Conservation (phyloP, 1,140 invertebrate species). For the Microplitis mediator region DNA sequence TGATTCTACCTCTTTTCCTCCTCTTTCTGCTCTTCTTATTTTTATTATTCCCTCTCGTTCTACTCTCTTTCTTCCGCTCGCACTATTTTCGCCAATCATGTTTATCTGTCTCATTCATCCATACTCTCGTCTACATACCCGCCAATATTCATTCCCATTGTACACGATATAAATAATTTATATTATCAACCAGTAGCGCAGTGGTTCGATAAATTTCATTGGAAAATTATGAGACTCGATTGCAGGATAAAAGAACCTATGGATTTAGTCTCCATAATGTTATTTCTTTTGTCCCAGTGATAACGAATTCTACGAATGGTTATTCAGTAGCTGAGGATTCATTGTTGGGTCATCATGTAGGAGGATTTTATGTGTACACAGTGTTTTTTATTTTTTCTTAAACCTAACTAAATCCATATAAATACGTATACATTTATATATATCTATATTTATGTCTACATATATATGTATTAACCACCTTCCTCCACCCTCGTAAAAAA, state of each 20-base stretch:
- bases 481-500: constrained; percentile 2
- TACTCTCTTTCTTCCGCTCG: neutral
- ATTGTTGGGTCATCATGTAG: too few species aligned
- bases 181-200: neutral
- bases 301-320: constrained; percentile 23
- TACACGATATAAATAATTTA: constrained; percentile 18
- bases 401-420: too few species aligned
- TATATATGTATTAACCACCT: neutral
- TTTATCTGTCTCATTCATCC: neutral
- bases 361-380: too few species aligned
- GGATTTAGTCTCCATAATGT: constrained; percentile 5
- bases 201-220: constrained; percentile 14
- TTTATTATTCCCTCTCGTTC: neutral
- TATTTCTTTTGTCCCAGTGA: constrained; percentile 13
- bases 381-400: too few species aligned
- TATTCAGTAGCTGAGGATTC: neutral
- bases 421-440: too few species aligned
- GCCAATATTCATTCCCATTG: constrained; percentile 24
- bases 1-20: neutral
- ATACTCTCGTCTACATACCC: constrained; percentile 19
- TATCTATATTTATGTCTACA: too few species aligned
- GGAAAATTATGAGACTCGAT: constrained; percentile 22
- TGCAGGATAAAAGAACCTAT: constrained; percentile 22
- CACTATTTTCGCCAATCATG: neutral
- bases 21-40: neutral